phyloP scores from a whole-genome alignment of 1,140 invertebrate genomes.

The Drosophila mauritiana region DNA sequence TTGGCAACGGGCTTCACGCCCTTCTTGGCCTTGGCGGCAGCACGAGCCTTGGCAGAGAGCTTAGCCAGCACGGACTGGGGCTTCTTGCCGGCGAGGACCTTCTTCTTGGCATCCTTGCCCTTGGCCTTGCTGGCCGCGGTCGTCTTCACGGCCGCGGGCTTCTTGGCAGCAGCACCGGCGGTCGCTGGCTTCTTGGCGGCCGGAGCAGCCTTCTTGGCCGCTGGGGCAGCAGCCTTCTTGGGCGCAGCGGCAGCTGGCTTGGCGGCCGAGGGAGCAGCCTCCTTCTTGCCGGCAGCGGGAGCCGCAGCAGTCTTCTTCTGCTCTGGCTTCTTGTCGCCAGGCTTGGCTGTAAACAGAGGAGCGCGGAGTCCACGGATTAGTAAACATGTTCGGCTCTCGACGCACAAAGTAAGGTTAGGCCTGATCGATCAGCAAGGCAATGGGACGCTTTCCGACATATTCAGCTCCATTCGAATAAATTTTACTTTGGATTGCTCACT shows the following conservation, averaged over 20 bases:
- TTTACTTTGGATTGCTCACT: neutral
- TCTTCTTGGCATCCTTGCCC: conserved; percentile 88
- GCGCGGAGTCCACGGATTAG: conserved; percentile 22
- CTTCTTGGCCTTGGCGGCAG: conserved; percentile 78
- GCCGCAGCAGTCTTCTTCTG: conserved; percentile 77
- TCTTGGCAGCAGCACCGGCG: conserved; percentile 84
- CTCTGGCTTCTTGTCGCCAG: conserved; percentile 84
- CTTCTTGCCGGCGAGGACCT: conserved; percentile 85
- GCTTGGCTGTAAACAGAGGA: conserved; percentile 69
- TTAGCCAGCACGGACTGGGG: conserved; percentile 82
- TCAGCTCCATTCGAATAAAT: neutral
- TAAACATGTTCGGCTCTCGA: conserved; percentile 51
- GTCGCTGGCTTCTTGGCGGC: conserved; percentile 71
- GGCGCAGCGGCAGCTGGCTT: conserved; percentile 85
- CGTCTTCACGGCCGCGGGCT: conserved; percentile 79
- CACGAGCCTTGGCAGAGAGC: conserved; percentile 81
- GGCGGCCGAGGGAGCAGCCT: conserved; percentile 86
- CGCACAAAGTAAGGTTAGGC: conserved; percentile 59
- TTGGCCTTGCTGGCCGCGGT: conserved; percentile 82
- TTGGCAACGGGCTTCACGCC: conserved; percentile 72
- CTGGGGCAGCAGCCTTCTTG: conserved; percentile 76
- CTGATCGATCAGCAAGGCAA: conserved; percentile 47
- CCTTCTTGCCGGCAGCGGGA: conserved; percentile 84
- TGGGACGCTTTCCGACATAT: neutral
- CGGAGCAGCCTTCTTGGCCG: conserved; percentile 78